phyloP scores from a whole-genome alignment of 2,113 vertebrate species.

The Pteropus alecto region DNA sequence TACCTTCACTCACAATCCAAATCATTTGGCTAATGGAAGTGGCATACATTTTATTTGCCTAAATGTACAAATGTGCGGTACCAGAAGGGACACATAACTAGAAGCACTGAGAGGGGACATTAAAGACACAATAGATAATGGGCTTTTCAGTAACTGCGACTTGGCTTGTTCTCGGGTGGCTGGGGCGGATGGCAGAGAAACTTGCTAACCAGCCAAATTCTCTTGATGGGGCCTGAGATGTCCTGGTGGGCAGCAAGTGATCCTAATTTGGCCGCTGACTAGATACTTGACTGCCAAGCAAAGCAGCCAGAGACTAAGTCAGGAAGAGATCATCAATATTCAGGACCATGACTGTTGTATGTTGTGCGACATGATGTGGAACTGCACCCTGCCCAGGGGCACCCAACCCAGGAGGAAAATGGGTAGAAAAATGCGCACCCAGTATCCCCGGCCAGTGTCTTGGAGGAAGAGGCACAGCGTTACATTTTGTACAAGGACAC shows the following conservation, averaged over 20 bases:
- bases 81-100: too few species aligned
- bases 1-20: neutral
- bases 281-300: constrained; percentile 44
- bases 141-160: constrained; percentile 31
- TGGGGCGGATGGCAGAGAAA: constrained; percentile 5
- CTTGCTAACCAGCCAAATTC: neutral
- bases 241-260: constrained; percentile 26
- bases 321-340: neutral
- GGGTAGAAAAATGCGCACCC: accelerated
- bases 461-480: neutral
- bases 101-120: neutral
- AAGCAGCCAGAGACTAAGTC: neutral
- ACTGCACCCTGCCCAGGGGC: neutral
- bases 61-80: neutral
- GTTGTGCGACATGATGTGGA: neutral
- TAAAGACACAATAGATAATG: neutral
- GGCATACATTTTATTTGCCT: neutral
- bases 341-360: neutral
- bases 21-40: neutral
- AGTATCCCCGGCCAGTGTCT: accelerated
- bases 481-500: neutral
- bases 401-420: neutral
- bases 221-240: constrained; percentile 3
- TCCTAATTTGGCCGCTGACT: constrained; percentile 55
- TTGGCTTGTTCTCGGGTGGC: constrained; percentile 1